Base-by-base conservation (phyloP, 2,113 vertebrate genomes). In the Oophaga pumilio region DNA sequence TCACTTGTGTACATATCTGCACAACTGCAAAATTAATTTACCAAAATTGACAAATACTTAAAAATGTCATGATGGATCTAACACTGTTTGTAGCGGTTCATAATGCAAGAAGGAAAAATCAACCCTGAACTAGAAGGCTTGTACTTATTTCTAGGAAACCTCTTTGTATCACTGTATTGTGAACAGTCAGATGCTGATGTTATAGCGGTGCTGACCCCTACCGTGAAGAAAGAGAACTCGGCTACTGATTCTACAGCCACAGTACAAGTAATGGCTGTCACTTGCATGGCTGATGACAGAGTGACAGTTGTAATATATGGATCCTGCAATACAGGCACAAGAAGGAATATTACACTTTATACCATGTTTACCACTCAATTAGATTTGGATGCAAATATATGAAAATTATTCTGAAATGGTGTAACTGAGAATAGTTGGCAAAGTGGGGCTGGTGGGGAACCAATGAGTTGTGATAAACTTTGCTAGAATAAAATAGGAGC, bases 141-240 rank as follows among this genome's bases (percentile, higher is more conserved):
- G 84, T 64, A 11, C 26, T 86, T 26, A 33, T 86, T 66, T 86
- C 15, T 26, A 79, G 74, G 74, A 56, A 68, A 78, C 76, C 53
- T 59, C 15, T 3, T 24, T 74, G 18, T 33, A 33, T 71, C 17
- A 15, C 9, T 1, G n/a, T 17, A 17, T 26, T 56, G 76, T 71
- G 9, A 28, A 60, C 24, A 59, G 49, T 71, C 60, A 56, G 68
- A 59, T 24, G 18, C 43, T 2, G 76, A 81, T 73, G 77, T 52
- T 57, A 74, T 73, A 87, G 56, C 77, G 60, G 68, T 87, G 79
- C 86, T 87, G 86, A 80, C 86, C 69, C 71, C 86, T 83, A 82
- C 57, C 76, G 86, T 18, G 24, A 52, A 50, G 13, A 82, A 76
- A 52, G 20, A 66, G 69, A 78, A 78, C 52, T 22, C 52, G 1